phyloP scores from a whole-genome alignment of 2,797 vertebrate species.

The Esox masquinongy region DNA sequence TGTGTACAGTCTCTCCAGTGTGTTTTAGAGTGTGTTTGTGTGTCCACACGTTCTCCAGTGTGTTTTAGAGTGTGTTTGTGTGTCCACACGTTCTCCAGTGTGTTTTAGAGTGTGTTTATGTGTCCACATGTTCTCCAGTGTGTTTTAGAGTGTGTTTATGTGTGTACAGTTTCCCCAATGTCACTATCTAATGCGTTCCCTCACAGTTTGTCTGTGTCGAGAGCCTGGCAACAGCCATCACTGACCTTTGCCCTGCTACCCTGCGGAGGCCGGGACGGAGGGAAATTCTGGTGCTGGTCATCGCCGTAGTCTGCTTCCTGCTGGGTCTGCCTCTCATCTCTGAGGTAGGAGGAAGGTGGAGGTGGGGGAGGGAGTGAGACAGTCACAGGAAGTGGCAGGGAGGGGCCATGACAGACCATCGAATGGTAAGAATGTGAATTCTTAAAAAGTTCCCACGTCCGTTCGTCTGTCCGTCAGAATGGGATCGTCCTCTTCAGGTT shows the following conservation, averaged over 20 bases:
- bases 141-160: background rate
- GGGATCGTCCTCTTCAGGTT: conserved; percentile 64
- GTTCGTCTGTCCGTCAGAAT: conserved; percentile 51
- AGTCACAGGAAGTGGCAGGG: background rate
- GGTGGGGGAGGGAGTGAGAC: background rate
- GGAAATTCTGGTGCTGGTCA: conserved; percentile 82
- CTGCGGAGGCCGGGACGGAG: conserved; percentile 78
- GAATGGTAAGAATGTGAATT: background rate
- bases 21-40: too few species aligned
- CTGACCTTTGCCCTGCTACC: conserved; percentile 84
- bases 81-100: background rate
- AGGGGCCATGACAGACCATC: background rate
- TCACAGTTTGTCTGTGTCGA: conserved; percentile 90
- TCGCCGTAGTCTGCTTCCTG: conserved; percentile 80
- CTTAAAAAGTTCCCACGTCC: background rate
- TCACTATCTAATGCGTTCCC: background rate
- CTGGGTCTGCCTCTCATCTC: conserved; percentile 86
- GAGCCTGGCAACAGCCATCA: conserved; percentile 86
- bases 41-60: background rate
- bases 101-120: background rate
- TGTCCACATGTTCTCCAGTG: background rate
- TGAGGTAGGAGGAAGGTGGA: conserved; percentile 65
- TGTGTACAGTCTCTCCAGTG: too few species aligned
- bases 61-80: background rate
- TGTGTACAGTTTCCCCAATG: background rate